Evolutionary conservation across 2,113 vertebrate genomes (phyloP), one percentile per base, ranked within the genome.

Genomic region (Symphodus melops): DNA sequence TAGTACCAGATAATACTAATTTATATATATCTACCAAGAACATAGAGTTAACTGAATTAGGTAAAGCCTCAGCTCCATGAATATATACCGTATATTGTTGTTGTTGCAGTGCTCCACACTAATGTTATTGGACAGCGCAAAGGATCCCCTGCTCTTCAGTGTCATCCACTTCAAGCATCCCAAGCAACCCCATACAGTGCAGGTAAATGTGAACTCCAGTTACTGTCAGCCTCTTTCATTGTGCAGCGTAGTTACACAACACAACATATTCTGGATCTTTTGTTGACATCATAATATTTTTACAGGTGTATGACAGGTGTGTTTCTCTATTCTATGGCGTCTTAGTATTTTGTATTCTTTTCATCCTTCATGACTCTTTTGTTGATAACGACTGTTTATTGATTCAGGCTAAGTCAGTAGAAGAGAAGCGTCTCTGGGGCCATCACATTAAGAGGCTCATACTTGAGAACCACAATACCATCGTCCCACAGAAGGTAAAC

Each of bases 371-470:
- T 48, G 46, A 48, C 54, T 65, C 28, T 33, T 25, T 39, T 33
- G 20, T 54, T 57, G 72, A 72, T 56, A 23, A 68, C 41, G 76
- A 79, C 39, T 62, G 42, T 2, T 75, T 81, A 25, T 77, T 71
- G 23, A 76, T 83, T 12, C 68, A 98, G 98, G 96, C 97, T 83
- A 97, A 94, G 85, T 96, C 95, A 0, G 95, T 92, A 9, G 97
- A 98, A 73, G 98, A 98, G 91, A 99, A 98, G 85, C 95, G 96
- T 0, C 19, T 94, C 14, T 99, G 98, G 98, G 95, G 95, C 23
- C 96, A 98, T 85, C 96, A 99, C 81, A 96, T 99, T 70, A 99
- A 98, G 93, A 94, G 97, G 59, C 96, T 99, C 54, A 99, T 99
- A 76, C 91, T 99, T 61, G 98, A 99, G 88, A 99, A 99, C 81